Evolutionary conservation across 53 echinoderm and acorn worm genomes (phyloP).

Genomic region (Patiria pectinifera): DNA sequence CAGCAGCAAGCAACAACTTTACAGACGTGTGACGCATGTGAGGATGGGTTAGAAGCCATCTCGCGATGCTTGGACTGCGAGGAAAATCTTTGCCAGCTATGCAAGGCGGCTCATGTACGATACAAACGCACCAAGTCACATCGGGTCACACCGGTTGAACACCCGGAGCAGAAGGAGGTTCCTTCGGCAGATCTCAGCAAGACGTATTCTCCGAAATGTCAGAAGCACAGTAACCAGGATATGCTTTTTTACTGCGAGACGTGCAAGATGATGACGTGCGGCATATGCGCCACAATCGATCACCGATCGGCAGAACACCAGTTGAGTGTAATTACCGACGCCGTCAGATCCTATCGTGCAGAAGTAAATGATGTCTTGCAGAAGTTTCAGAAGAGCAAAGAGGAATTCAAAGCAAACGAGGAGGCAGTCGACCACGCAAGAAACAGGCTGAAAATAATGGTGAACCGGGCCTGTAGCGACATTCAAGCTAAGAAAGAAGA

Average conservation of each 20-base stretch:
- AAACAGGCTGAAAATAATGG: background rate
- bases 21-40: background rate
- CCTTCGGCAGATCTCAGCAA: background rate
- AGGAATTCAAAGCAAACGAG: background rate
- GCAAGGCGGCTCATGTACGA: background rate
- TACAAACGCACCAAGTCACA: background rate
- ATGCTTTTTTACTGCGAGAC: constrained; percentile 21
- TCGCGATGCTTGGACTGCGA: constrained; percentile 3
- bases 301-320: constrained; percentile 3
- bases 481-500: background rate
- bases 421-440: background rate
- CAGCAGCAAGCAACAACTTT: background rate
- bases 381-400: constrained; percentile 5
- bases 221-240: background rate
- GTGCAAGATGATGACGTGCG: background rate
- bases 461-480: background rate
- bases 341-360: background rate
- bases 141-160: background rate
- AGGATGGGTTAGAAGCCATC: background rate
- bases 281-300: background rate
- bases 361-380: background rate
- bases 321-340: background rate
- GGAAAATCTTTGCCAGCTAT: background rate
- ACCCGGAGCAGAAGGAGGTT: background rate
- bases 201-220: background rate